These are phyloP conservation scores for Nasonia oneida DNA, from an alignment of 2,888 invertebrate genomes.

Conservation along the genomic window DNA sequence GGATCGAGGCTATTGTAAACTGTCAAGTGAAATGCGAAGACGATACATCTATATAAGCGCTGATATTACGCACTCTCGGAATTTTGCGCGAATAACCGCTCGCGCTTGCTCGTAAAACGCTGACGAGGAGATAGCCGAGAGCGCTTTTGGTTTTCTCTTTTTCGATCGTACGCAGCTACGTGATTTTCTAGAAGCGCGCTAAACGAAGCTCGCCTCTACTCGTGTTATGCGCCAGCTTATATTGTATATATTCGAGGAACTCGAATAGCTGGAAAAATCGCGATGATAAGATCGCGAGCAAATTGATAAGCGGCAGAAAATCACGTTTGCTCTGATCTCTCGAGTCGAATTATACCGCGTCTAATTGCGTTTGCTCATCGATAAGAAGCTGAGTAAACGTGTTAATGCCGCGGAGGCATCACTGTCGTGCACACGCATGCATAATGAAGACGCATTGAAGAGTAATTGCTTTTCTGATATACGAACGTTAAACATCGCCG, in stretches of 20 bases:
- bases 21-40: constrained; percentile 1
- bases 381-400: neutral
- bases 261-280: neutral
- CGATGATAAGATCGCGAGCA: neutral
- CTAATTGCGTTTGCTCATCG: neutral
- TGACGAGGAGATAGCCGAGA: neutral
- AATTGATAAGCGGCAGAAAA: too few species aligned
- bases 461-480: neutral
- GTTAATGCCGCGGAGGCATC: neutral
- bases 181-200: neutral
- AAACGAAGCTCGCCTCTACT: neutral
- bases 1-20: neutral
- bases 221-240: too few species aligned
- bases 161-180: neutral
- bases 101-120: neutral
- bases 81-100: neutral
- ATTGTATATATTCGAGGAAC: neutral
- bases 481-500: neutral
- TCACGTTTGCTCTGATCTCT: too few species aligned
- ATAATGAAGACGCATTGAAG: neutral
- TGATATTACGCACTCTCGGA: neutral
- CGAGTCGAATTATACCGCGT: too few species aligned
- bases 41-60: neutral
- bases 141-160: neutral
- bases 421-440: too few species aligned